phyloP scores from a whole-genome alignment of 53 echinoderm and acorn worm genomes.

The Antedon mediterranea region DNA sequence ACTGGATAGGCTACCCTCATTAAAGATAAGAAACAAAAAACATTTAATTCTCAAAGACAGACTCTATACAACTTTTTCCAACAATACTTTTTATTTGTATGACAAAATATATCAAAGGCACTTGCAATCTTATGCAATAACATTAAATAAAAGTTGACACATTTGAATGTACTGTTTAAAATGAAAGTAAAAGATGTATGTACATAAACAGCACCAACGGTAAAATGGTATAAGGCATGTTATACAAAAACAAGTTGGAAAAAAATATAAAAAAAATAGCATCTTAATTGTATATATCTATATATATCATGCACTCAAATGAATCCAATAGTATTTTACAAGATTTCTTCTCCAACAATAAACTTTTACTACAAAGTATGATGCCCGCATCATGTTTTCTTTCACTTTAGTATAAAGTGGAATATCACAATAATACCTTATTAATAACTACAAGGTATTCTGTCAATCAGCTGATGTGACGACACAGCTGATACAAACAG shows the following conservation, averaged over 20 bases:
- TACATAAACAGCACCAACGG: neutral
- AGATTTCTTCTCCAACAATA: neutral
- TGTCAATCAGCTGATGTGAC: no score
- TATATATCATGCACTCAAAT: neutral
- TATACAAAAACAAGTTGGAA: neutral
- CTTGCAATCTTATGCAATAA: neutral
- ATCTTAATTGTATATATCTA: neutral
- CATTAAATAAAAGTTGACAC: neutral
- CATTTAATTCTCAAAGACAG: no score
- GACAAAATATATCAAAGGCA: neutral
- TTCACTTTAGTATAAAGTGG: no score
- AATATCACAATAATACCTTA: no score
- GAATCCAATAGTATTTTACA: neutral
- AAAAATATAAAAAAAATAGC: neutral
- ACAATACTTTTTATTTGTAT: neutral
- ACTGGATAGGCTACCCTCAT: no score
- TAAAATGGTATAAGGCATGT: no score
- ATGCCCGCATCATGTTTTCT: neutral
- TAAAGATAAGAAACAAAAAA: no score
- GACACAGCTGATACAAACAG: no score
- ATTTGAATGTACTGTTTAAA: neutral
- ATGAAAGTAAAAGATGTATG: neutral
- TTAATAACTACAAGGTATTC: no score
- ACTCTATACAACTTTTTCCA: neutral
- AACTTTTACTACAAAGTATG: neutral